A percentile compares a stretch with the other conserved stretches of the same genome.
These are phyloP conservation scores for Corynorhinus townsendii DNA, from an alignment of 2,113 vertebrate genomes.

Conservation along the genomic window DNA sequence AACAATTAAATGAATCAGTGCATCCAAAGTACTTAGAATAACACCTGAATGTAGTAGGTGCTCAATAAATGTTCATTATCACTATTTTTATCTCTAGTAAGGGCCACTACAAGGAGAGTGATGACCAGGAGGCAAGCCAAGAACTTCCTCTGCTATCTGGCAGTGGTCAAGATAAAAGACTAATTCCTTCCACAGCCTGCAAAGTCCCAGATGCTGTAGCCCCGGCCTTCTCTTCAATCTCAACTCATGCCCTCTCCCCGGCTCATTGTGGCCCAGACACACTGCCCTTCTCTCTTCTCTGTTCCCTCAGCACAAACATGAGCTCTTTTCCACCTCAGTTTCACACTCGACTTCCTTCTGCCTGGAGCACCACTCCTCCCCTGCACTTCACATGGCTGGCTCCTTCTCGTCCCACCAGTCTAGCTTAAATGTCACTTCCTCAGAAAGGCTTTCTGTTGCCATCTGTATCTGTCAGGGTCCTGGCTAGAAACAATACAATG, in stretches of 20 bases:
- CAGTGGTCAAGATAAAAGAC: background rate
- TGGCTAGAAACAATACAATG: constrained; percentile 46
- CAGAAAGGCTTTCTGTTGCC: constrained; percentile 59
- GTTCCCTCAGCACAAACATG: background rate
- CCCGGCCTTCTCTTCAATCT: background rate
- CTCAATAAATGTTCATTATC: background rate
- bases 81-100: background rate
- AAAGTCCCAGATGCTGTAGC: background rate
- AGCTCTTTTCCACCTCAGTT: constrained; percentile 27
- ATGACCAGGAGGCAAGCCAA: background rate
- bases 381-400: constrained; percentile 58
- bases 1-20: background rate
- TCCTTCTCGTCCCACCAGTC: constrained; percentile 52
- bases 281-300: background rate
- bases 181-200: background rate
- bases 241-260: background rate
- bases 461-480: constrained; percentile 64
- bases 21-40: background rate
- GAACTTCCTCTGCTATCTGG: background rate
- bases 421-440: constrained; percentile 73
- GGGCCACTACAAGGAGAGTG: background rate
- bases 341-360: background rate
- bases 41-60: background rate
- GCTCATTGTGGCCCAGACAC: too few relatives aligned
- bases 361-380: constrained; percentile 26